Evolutionary conservation across 2,888 invertebrate species (phyloP), one percentile per base, ranked within the genome.

Genomic region (Eumacrocentrus americanus): DNA sequence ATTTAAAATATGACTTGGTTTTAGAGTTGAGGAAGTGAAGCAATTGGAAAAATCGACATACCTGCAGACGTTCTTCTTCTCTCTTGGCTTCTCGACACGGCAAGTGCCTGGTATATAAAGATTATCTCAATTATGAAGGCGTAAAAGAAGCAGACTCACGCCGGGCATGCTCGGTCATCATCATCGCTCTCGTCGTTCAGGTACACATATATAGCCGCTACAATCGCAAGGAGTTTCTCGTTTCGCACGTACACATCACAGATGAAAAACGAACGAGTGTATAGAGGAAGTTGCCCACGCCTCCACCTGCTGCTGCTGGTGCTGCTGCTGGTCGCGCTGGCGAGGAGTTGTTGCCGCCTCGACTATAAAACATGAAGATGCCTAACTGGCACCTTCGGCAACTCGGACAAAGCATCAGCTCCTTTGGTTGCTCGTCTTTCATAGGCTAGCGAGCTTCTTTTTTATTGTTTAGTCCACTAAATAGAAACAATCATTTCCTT

Each of bases 121-220:
- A 77, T 76, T 76, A 77, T 75, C 73, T 77, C 75, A 76, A 77
- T 76, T 75, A 77, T 74, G 70, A 76, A 72, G 73, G 74, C 73
- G 73, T 73, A 75, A 76, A 77, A 76, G 72, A 72, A 75, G 74
- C 74, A 71, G 67, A 75, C 73, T 76, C 75, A 76, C 69, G 70
- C 68, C 69, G 65, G 29, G 55, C 66, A 59, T 72, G 71, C 74
- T 72, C 69, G 69, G 71, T 76, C 74, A 73, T 73, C 72, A 68
- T 72, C 70, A 64, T 70, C 68, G 68, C 35, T 51, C 51, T 51
- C 37, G 51, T 51, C 51, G 22, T 20, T 44, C 44, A 44, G 44
- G 22, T 5, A 22, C 14, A 40, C 38, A 37, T 23, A 38, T 40
- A 38, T 20, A 20, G 35, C 20, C 34, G 35, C 38, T 38, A 38